Evolutionary conservation across 2,797 vertebrate species (phyloP).

Genomic region (Loriculus beryllinus): DNA sequence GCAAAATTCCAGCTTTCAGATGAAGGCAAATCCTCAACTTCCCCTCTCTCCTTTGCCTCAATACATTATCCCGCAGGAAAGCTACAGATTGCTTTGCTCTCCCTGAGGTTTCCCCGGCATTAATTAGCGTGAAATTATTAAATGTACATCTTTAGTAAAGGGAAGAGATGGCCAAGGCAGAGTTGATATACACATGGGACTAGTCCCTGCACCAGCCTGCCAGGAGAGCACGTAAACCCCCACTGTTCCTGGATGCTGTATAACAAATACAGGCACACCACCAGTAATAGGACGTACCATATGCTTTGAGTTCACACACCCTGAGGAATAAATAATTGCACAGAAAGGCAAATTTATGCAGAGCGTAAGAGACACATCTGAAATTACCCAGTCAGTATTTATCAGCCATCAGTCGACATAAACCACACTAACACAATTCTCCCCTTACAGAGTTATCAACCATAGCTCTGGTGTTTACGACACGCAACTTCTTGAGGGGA

Average conservation of each 20-base stretch:
- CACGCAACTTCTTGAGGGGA: neutral
- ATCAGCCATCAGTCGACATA: neutral
- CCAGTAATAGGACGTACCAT: fast-evolving
- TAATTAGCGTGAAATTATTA: neutral
- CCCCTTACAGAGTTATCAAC: neutral
- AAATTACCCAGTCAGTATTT: neutral
- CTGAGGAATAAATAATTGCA: neutral
- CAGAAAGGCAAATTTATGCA: neutral
- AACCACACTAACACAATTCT: neutral
- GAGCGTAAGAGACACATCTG: neutral
- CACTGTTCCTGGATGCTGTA: fast-evolving
- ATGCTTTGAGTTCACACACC: neutral
- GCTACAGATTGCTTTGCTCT: neutral
- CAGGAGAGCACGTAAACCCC: neutral
- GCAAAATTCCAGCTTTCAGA: neutral
- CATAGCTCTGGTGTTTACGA: conserved; percentile 20
- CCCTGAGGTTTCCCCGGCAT: neutral
- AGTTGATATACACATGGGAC: neutral
- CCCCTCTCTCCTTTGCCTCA: neutral
- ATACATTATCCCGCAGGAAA: neutral
- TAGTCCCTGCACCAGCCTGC: neutral
- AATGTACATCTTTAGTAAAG: neutral
- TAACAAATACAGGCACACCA: neutral
- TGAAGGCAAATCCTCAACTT: neutral
- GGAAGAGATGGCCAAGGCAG: neutral